Percentiles rank a stretch among this genome's conserved stretches.
phyloP scores from a whole-genome alignment of 2,888 invertebrate species.

The Apocheima hispidaria region DNA sequence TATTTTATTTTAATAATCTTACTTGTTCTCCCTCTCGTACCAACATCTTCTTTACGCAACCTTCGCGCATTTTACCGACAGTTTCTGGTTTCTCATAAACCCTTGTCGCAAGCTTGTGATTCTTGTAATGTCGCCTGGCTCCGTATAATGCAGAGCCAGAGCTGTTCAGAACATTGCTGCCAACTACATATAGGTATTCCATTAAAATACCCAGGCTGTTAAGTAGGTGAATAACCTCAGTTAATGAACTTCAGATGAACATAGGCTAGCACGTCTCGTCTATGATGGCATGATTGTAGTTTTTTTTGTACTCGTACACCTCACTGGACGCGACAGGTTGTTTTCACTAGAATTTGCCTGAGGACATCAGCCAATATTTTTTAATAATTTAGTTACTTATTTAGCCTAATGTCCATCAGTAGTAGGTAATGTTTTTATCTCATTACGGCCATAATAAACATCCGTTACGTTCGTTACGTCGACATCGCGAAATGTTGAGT shows the following conservation, averaged over 20 bases:
- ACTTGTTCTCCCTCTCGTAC: not conserved
- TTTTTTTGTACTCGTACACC: conserved; percentile 55
- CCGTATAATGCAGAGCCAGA: not conserved
- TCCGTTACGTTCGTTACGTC: not conserved
- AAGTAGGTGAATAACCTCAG: conserved; percentile 49
- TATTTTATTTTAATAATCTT: too few species aligned
- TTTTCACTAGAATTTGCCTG: conserved; percentile 53
- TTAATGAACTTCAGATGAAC: conserved; percentile 52
- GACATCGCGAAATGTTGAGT: too few species aligned
- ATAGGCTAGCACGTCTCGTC: conserved; percentile 46
- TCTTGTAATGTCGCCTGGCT: not conserved
- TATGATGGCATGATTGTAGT: conserved; percentile 59
- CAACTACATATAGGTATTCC: conserved; percentile 33
- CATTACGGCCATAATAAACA: not conserved
- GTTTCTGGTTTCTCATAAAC: not conserved
- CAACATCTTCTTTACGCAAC: not conserved
- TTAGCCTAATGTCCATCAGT: too few species aligned
- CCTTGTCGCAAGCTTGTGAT: conserved; percentile 3
- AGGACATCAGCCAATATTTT: conserved; percentile 28
- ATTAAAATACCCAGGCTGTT: conserved; percentile 41
- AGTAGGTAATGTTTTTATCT: not conserved
- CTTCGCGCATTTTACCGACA: not conserved
- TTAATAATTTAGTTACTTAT: conserved; percentile 18
- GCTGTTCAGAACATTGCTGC: conserved; percentile 9
- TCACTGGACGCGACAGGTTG: conserved; percentile 50